Evolutionary conservation across 2,888 invertebrate genomes (phyloP).

Genomic region (Agriopis aurantiaria): DNA sequence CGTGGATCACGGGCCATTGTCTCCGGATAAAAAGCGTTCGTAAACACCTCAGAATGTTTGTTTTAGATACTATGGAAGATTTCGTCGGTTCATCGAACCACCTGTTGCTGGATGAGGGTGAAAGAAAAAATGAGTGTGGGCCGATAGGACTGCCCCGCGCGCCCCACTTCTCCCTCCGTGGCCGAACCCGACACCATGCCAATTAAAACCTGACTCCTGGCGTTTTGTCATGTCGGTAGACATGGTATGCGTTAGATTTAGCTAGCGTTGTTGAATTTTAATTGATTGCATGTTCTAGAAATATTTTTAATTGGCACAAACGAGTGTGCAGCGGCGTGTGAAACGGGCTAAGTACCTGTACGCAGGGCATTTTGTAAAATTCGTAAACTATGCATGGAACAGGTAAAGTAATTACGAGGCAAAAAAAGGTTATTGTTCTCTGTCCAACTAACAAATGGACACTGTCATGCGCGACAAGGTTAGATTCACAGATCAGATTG

Average conservation of each 20-base stretch:
- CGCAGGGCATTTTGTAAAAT: conserved; percentile 31
- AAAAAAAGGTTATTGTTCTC: conserved; percentile 42
- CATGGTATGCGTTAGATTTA: conserved; percentile 59
- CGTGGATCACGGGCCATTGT: conserved; percentile 61
- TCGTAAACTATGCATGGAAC: conserved; percentile 35
- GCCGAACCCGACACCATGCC: conserved; percentile 68
- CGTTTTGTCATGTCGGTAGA: conserved; percentile 63
- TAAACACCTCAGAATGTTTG: conserved; percentile 48
- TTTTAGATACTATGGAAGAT: conserved; percentile 49
- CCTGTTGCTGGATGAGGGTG: conserved; percentile 74
- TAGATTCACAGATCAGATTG: conserved; percentile 29
- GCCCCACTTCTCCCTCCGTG: conserved; percentile 48
- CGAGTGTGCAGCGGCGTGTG: conserved; percentile 32
- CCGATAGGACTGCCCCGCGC: conserved; percentile 49
- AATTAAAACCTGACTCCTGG: conserved; percentile 78
- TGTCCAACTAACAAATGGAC: conserved; percentile 30
- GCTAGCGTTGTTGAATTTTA: conserved; percentile 58
- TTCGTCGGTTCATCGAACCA: conserved; percentile 68
- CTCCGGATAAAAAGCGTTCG: conserved; percentile 43
- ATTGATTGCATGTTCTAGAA: conserved; percentile 59
- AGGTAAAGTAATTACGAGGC: conserved; percentile 34
- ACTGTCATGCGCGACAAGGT: conserved; percentile 32
- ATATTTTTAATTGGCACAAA: conserved; percentile 56
- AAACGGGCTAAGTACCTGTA: conserved; percentile 27
- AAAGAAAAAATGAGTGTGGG: conserved; percentile 74